Base-by-base conservation (phyloP, 2,113 vertebrate species). In the Nesogale talazaci region DNA sequence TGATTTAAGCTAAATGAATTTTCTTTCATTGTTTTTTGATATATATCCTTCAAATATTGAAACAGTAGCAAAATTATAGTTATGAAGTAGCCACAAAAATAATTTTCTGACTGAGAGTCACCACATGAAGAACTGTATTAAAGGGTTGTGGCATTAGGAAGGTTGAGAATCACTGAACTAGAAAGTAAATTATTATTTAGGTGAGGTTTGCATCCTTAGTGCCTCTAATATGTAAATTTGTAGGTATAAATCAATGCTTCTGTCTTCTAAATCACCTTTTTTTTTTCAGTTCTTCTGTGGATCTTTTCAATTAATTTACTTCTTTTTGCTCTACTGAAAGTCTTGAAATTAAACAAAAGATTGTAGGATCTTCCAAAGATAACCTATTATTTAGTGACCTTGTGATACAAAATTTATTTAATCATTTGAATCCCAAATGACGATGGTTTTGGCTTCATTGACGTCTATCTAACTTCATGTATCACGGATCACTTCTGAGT, bases 11-110 rank as follows among this genome's bases (percentile, higher is more conserved):
- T 81, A 81, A 84, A 77, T 80, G 3, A 83, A 19, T 86, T 65
- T 52, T 46, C 11, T 65, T 65, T 65, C 25, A 8, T 65, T 65
- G 23, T 65, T 65, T 27, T 27, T 29, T 65, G 76, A 63, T 36
- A 78, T 56, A 46, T 19, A 70, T 6, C 14, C 11, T 74, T 79
- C 63, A 88, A 86, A 94, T 91, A 93, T 76, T 94, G 89, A 46
- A 52, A 52, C 46, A 52, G 46, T 52, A 52, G 46, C 46, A 52
- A 52, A 52, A 11, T 52, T 52, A 52, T 12, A 52, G 46, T 52
- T 52, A 52, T 10, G 46, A 52, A 52, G 46, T 52, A 52, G 46
- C 46, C 10, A 52, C 46, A 52, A 52, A 52, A 52, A 52, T 52
- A 52, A 52, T 12, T 52, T 52, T 52, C 10, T 52, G 46, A 12